phyloP scores from a whole-genome alignment of 2,888 invertebrate genomes.

The Drosophila mimica region DNA sequence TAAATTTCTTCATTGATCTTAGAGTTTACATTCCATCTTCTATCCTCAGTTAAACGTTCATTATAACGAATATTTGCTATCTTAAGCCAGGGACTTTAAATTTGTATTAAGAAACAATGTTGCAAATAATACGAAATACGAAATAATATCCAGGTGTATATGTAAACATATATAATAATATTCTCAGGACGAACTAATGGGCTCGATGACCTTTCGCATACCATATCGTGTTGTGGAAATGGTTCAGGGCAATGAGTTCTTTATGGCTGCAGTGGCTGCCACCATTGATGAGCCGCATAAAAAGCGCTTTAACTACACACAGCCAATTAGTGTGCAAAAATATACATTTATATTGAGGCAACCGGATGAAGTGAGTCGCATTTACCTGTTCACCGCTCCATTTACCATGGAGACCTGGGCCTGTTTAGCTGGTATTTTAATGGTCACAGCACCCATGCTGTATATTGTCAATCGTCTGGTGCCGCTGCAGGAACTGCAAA shows the following conservation, averaged over 20 bases:
- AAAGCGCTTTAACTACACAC: conserved; percentile 90
- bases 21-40: background rate
- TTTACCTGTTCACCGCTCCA: conserved; percentile 93
- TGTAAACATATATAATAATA: background rate
- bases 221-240: conserved; percentile 78
- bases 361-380: conserved; percentile 92
- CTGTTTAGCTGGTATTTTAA: conserved; percentile 90
- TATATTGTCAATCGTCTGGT: conserved; percentile 90
- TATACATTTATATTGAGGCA: conserved; percentile 92
- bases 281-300: conserved; percentile 83
- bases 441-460: conserved; percentile 91
- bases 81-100: background rate
- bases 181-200: conserved; percentile 71
- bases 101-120: background rate
- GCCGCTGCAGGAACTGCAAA: conserved; percentile 85
- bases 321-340: conserved; percentile 91
- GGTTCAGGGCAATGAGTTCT: conserved; percentile 78
- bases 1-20: background rate
- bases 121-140: background rate
- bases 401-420: conserved; percentile 93
- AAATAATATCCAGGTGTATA: no score
- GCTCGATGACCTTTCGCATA: conserved; percentile 80
- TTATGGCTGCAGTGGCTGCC: conserved; percentile 83
- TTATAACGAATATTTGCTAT: background rate
- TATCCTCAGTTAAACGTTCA: background rate